phyloP scores from a whole-genome alignment of 2,113 vertebrate genomes.

The Alexandromys fortis region DNA sequence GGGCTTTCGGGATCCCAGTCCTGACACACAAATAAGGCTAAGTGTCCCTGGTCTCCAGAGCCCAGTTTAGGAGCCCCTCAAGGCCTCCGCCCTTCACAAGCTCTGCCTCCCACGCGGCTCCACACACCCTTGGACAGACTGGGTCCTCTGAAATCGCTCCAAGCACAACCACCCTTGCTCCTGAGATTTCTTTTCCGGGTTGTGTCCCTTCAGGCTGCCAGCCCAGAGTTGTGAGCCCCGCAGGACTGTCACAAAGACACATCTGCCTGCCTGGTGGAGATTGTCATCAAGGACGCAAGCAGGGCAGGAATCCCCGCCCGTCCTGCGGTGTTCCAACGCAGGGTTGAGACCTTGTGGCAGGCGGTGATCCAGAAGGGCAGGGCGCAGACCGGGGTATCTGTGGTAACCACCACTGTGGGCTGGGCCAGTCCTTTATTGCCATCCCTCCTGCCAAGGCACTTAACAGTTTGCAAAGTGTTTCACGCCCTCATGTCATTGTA shows the following conservation, averaged over 20 bases:
- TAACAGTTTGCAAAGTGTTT: background rate
- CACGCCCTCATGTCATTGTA: constrained; percentile 55
- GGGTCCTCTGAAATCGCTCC: background rate
- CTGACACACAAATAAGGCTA: background rate
- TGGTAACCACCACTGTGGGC: constrained; percentile 1
- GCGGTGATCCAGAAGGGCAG: background rate
- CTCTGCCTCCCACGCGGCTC: background rate
- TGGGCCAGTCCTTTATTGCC: constrained; percentile 4
- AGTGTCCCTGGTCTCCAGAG: background rate
- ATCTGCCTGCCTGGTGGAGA: background rate
- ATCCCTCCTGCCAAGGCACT: background rate
- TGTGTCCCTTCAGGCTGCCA: background rate
- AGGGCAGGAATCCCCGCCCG: background rate
- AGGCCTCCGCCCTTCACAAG: background rate
- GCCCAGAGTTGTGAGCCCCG: background rate
- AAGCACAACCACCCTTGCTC: background rate
- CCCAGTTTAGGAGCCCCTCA: background rate
- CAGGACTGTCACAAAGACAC: background rate
- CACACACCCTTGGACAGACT: background rate
- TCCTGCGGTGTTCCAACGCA: background rate
- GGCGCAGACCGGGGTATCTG: background rate
- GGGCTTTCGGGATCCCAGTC: background rate
- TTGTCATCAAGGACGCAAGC: background rate
- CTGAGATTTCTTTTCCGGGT: background rate
- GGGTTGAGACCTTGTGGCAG: background rate